Base-by-base conservation (phyloP, 2,888 invertebrate genomes). In the Tenthredo mesomela region DNA sequence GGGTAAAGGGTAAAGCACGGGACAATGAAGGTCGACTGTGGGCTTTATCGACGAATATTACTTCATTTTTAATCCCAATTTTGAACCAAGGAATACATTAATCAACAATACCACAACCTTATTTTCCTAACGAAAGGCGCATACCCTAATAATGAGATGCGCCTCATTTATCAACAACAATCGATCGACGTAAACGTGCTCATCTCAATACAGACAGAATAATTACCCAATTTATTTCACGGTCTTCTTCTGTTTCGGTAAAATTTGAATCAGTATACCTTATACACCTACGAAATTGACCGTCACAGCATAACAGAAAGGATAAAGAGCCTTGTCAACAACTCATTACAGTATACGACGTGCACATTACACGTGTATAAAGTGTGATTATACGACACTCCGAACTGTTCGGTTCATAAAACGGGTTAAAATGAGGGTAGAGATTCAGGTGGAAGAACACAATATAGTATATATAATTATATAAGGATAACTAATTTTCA, bases 401-500 rank as follows among this genome's bases (percentile, higher is more conserved):
- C 12, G 25, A 61, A 10, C 25, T 25, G 25, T 61, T 61, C 25
- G 25, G 61, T 61, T 25, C 61, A 61, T 61, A 25, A 61, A 61
- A 61, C 61, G 10, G 3, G 10, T 25, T 25, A 2, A 25, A 61
- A 61, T 61, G 12, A 61, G n/a, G 61, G 61, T 61, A 25, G 9
- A 21, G 12, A 61, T 21, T 61, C 12, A 67, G 12, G 6, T 67
- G 15, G 1, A 25, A 29, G 29, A 5, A 67, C 10, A 12, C n/a
- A n/a, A n/a, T 37, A 37, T 37, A 37, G 37, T 7, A 37, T 37
- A 25, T 61, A 9, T 9, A 21, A 6, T 1, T 67, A 33, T 73
- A 43, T 73, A 12, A 40, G 43, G 40, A 43, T 29, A 73, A 73
- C 71, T 73, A 73, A 73, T 73, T 73, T 43, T 73, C 71, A 12